A percentile compares a stretch with the other conserved stretches of the same genome.
Evolutionary conservation across 2,113 vertebrate genomes (phyloP).

Genomic region (Illadopsis cleaveri): DNA sequence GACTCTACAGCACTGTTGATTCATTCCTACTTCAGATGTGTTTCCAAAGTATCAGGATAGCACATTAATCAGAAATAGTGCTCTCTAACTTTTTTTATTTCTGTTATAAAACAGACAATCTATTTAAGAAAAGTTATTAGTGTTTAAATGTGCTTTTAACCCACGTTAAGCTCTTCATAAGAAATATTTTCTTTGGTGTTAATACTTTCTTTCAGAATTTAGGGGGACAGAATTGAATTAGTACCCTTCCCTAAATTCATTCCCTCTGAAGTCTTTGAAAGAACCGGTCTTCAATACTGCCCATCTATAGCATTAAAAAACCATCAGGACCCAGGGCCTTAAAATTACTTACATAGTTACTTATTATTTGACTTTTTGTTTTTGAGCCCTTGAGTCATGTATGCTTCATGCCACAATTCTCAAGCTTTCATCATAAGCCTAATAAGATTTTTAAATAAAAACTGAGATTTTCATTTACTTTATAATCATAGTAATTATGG

Average conservation of each 20-base stretch:
- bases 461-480: neutral
- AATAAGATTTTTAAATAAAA: neutral
- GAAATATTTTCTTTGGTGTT: neutral
- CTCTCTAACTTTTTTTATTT: conserved; percentile 4
- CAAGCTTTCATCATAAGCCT: neutral
- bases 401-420: neutral
- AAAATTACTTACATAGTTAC: neutral
- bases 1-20: conserved; percentile 6
- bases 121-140: conserved; percentile 16
- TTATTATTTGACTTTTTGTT: neutral
- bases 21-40: conserved; percentile 4
- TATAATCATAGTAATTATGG: neutral
- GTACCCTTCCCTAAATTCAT: neutral
- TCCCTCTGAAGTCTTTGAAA: neutral
- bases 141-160: neutral
- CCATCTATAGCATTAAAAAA: neutral
- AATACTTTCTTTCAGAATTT: neutral
- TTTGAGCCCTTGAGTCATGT: neutral
- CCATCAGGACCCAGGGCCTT: neutral
- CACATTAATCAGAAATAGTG: neutral
- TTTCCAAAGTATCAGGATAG: conserved; percentile 19
- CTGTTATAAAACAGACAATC: neutral
- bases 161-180: neutral
- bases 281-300: neutral
- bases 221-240: neutral